These are phyloP conservation scores for Telmatochromis sp. DNA, from an alignment of 2,113 vertebrate species.

Conservation along the genomic window DNA sequence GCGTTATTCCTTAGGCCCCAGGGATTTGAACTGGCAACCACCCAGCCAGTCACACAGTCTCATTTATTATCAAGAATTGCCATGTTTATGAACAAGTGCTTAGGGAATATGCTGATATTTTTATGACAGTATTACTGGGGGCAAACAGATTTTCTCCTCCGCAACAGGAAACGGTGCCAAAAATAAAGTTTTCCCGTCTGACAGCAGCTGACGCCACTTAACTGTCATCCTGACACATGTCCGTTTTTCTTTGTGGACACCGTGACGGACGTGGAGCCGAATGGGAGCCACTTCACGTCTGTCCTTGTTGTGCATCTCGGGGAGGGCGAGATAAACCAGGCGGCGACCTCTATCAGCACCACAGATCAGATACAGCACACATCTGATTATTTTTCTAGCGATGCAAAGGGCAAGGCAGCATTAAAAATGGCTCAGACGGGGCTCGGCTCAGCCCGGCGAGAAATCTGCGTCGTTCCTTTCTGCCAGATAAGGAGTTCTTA, in stretches of 20 bases:
- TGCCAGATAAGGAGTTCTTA: neutral
- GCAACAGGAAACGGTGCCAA: neutral
- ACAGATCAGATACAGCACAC: neutral
- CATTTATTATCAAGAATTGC: neutral
- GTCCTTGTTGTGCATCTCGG: neutral
- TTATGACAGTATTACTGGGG: neutral
- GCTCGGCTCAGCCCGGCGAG: neutral
- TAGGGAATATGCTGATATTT: neutral
- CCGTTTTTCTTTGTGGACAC: neutral
- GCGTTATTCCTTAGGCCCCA: neutral
- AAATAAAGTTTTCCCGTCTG: neutral
- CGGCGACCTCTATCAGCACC: neutral
- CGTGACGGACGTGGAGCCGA: neutral
- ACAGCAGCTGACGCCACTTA: neutral
- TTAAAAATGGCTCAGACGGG: neutral
- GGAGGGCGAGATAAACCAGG: neutral
- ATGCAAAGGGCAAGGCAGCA: neutral
- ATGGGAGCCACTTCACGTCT: neutral
- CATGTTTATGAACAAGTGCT: constrained; percentile 2
- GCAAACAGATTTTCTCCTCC: neutral
- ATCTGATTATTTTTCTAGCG: constrained; percentile 15
- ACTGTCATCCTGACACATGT: neutral
- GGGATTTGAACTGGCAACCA: constrained; percentile 9
- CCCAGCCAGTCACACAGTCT: neutral
- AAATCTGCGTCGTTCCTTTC: neutral